Conservation (phyloP, 1,140 invertebrate genomes). For the Scylla paramamosain region DNA sequence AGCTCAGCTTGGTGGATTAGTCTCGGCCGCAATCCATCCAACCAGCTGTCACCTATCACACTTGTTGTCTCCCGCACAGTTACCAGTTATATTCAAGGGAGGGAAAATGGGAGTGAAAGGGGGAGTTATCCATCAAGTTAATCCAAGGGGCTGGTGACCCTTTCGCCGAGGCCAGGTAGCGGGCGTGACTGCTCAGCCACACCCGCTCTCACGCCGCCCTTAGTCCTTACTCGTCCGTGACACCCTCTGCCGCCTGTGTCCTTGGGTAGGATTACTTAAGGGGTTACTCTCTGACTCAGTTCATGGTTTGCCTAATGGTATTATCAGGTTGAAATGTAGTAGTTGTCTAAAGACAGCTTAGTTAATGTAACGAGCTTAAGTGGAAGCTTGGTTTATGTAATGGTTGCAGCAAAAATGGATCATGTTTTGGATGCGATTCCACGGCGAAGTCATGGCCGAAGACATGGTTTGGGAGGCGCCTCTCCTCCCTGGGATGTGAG, state of each 20-base stretch:
- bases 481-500: not conserved
- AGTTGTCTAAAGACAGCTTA: not conserved
- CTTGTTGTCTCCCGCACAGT: too few species aligned
- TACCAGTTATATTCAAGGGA: not conserved
- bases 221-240: not conserved
- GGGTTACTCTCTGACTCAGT: not conserved
- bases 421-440: not conserved
- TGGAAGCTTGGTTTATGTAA: not conserved
- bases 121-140: not conserved
- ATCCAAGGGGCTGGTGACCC: not conserved
- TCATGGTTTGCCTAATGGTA: not conserved
- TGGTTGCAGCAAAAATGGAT: not conserved
- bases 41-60: too few species aligned
- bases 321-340: too few species aligned
- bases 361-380: not conserved
- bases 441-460: not conserved
- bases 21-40: too few species aligned
- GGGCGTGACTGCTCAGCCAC: conserved; percentile 27
- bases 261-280: not conserved
- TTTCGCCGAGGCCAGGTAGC: not conserved
- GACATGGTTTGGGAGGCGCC: not conserved
- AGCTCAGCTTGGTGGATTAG: not conserved
- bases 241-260: not conserved
- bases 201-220: not conserved
- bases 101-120: not conserved